phyloP scores from a whole-genome alignment of 1,140 invertebrate genomes.

The Bombus ignitus region DNA sequence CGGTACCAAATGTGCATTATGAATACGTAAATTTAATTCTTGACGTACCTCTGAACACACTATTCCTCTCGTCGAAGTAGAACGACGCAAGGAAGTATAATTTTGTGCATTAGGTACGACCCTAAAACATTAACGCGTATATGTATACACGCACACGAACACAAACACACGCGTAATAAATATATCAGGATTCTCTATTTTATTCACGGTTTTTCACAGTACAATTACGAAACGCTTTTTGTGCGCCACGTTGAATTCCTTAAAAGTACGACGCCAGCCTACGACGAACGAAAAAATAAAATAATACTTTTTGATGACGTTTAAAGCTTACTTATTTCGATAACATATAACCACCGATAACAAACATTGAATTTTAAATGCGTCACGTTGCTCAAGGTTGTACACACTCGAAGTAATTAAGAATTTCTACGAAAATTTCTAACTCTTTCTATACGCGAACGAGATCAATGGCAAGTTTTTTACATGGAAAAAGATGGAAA shows the following conservation, averaged over 20 bases:
- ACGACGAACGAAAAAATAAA: background rate
- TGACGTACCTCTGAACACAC: slow-evolving; percentile 31
- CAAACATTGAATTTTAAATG: background rate
- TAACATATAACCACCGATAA: background rate
- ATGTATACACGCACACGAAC: background rate
- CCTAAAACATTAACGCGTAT: background rate
- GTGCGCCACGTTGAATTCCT: slow-evolving; percentile 46
- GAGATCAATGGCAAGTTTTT: background rate
- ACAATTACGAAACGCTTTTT: slow-evolving; percentile 38
- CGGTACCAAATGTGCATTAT: slow-evolving; percentile 55
- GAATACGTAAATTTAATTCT: slow-evolving; percentile 37
- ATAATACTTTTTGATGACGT: background rate
- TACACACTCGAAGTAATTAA: slow-evolving; percentile 28
- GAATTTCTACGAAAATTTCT: slow-evolving; percentile 37
- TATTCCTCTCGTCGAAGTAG: slow-evolving; percentile 10
- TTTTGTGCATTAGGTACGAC: slow-evolving; percentile 48
- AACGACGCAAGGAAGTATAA: slow-evolving; percentile 16
- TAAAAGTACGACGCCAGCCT: too few species aligned
- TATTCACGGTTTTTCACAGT: slow-evolving; percentile 36
- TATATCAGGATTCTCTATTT: slow-evolving; percentile 41
- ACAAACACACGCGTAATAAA: background rate
- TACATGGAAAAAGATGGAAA: background rate
- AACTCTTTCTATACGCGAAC: slow-evolving; percentile 31
- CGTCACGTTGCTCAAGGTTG: background rate
- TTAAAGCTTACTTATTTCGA: background rate